These are phyloP conservation scores for Caenorhabditis japonica DNA, from an alignment of 2,888 invertebrate species.

Conservation along the genomic window DNA sequence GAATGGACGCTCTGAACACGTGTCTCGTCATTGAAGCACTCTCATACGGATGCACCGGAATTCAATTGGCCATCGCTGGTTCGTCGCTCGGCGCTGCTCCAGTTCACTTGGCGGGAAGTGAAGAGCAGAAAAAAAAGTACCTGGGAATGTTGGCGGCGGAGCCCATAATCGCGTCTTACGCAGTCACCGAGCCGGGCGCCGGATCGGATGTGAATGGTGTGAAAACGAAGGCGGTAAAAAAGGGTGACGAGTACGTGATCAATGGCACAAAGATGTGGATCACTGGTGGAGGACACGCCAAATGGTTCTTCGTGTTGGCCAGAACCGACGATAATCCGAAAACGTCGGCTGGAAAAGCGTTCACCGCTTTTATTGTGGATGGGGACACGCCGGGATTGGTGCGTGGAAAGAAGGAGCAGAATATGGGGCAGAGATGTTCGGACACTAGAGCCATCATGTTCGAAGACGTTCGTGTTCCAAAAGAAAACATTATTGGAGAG, in stretches of 20 bases:
- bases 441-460: constrained; percentile 92
- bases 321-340: constrained; percentile 92
- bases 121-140: constrained; percentile 29
- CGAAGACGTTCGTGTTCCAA: constrained; percentile 93
- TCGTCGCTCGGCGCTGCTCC: constrained; percentile 85
- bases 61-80: constrained; percentile 88
- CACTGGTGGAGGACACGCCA: constrained; percentile 94
- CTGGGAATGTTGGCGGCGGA: constrained; percentile 81
- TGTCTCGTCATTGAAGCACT: constrained; percentile 88
- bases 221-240: constrained; percentile 83
- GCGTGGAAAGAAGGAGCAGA: constrained; percentile 92
- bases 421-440: constrained; percentile 97
- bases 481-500: constrained; percentile 79
- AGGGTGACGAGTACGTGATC: constrained; percentile 62
- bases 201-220: constrained; percentile 94
- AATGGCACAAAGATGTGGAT: constrained; percentile 80
- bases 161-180: constrained; percentile 90
- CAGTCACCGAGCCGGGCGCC: constrained; percentile 94
- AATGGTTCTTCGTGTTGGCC: constrained; percentile 92
- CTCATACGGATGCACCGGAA: constrained; percentile 91
- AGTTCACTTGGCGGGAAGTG: constrained; percentile 80
- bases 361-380: constrained; percentile 95
- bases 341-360: constrained; percentile 89
- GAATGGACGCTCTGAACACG: constrained; percentile 81
- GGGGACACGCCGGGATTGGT: constrained; percentile 88